These are phyloP conservation scores for Apoda limacodes DNA, from an alignment of 2,888 invertebrate species.

Conservation along the genomic window DNA sequence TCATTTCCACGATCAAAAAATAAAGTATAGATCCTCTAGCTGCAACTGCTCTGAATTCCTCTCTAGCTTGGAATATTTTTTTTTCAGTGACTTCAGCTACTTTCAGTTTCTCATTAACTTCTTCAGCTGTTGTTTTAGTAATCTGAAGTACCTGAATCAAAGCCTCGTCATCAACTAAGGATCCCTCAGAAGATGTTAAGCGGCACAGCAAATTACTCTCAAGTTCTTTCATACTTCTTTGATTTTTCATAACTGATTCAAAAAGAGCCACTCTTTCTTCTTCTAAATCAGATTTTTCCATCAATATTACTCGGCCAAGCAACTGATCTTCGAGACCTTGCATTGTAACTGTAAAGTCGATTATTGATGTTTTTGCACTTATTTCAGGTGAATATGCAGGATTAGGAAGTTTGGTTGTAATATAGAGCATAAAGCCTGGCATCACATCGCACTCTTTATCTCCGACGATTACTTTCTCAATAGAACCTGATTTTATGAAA, in stretches of 20 bases:
- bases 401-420: constrained; percentile 96
- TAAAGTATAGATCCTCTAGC: constrained; percentile 94
- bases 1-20: constrained; percentile 97
- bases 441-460: constrained; percentile 98
- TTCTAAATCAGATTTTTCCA: constrained; percentile 96
- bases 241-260: constrained; percentile 97
- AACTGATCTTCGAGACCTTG: constrained; percentile 95
- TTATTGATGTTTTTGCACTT: constrained; percentile 95
- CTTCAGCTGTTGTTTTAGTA: constrained; percentile 90
- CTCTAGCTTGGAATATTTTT: constrained; percentile 92
- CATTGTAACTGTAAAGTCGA: constrained; percentile 98
- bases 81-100: constrained; percentile 94
- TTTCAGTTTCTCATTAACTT: constrained; percentile 93
- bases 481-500: constrained; percentile 96
- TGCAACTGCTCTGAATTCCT: constrained; percentile 96
- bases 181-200: constrained; percentile 93
- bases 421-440: constrained; percentile 94
- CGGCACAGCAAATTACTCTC: constrained; percentile 92
- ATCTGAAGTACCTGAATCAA: constrained; percentile 90
- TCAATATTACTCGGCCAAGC: constrained; percentile 91
- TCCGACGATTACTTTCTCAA: constrained; percentile 93
- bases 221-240: constrained; percentile 94
- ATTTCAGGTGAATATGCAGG: constrained; percentile 97
- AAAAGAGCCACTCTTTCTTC: constrained; percentile 93
- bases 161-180: constrained; percentile 95